Evolutionary conservation across 2,797 vertebrate species (phyloP).

Genomic region (Lagocephalus sceleratus): DNA sequence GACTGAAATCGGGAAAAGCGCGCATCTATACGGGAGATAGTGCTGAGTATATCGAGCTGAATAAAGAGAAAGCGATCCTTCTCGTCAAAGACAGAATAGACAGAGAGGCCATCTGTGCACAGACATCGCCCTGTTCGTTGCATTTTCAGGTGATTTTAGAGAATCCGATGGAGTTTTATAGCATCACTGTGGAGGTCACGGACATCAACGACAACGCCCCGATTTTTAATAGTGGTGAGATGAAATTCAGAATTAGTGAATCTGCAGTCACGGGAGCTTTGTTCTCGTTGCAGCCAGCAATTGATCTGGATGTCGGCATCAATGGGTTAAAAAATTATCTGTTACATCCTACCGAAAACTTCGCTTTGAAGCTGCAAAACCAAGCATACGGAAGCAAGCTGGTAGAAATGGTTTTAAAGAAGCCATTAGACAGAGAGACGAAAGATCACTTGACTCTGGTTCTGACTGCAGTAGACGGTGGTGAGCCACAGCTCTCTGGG

Average conservation of each 20-base stretch:
- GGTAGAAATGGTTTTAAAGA: slow-evolving; percentile 61
- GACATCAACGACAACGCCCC: slow-evolving; percentile 62
- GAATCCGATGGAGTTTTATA: slow-evolving; percentile 76
- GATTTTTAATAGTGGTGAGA: slow-evolving; percentile 45
- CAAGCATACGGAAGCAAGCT: slow-evolving; percentile 43
- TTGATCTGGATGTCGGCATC: slow-evolving; percentile 70
- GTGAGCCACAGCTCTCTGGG: slow-evolving; percentile 46
- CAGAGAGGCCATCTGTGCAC: slow-evolving; percentile 78
- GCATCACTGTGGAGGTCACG: slow-evolving; percentile 57
- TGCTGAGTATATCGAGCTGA: slow-evolving; percentile 77
- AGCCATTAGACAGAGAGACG: slow-evolving; percentile 56
- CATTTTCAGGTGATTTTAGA: slow-evolving; percentile 82
- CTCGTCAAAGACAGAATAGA: slow-evolving; percentile 83
- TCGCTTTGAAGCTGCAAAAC: slow-evolving; percentile 38
- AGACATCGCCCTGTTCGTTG: slow-evolving; percentile 75
- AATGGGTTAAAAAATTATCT: slow-evolving; percentile 61
- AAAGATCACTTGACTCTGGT: slow-evolving; percentile 28
- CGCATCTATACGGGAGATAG: slow-evolving; percentile 68
- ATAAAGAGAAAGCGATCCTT: slow-evolving; percentile 76
- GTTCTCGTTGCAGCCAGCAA: slow-evolving; percentile 67
- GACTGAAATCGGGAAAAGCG: slow-evolving; percentile 71
- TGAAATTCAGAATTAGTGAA: slow-evolving; percentile 68
- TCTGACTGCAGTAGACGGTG: slow-evolving; percentile 56
- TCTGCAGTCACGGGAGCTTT: slow-evolving; percentile 37
- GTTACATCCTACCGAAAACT: slow-evolving; percentile 49